These are phyloP conservation scores for Drosophila bifasciata DNA, from an alignment of 1,140 invertebrate genomes.

Conservation along the genomic window DNA sequence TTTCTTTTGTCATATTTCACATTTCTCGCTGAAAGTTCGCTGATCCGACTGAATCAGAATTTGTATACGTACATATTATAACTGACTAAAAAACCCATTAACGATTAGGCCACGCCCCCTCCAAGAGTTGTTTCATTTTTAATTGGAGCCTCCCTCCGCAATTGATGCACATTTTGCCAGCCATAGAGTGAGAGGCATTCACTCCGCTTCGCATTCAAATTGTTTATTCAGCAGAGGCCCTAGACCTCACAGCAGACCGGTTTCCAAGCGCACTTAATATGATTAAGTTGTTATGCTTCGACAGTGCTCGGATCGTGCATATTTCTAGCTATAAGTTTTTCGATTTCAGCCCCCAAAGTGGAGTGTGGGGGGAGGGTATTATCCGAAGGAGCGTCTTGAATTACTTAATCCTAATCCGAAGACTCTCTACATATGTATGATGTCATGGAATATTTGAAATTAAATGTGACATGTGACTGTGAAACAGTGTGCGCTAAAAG, in stretches of 20 bases:
- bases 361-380: slow-evolving; percentile 3
- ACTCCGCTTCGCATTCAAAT: slow-evolving; percentile 45
- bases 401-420: too few relatives aligned
- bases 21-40: slow-evolving; percentile 33
- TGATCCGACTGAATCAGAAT: slow-evolving; percentile 41
- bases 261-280: slow-evolving; percentile 51
- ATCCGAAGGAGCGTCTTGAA: background rate
- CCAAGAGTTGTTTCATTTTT: slow-evolving; percentile 1
- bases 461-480: too few relatives aligned
- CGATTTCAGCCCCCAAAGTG: slow-evolving; percentile 6
- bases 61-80: slow-evolving; percentile 1
- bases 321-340: slow-evolving; percentile 12
- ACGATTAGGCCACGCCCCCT: too few relatives aligned
- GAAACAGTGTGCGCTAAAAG: too few relatives aligned
- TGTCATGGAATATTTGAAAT: slow-evolving; percentile 3
- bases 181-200: slow-evolving; percentile 27
- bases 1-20: slow-evolving; percentile 39
- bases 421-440: background rate
- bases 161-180: slow-evolving; percentile 26
- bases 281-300: slow-evolving; percentile 73
- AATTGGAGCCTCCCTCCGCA: slow-evolving; percentile 7
- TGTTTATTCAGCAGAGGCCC: slow-evolving; percentile 43
- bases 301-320: slow-evolving; percentile 29
- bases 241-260: slow-evolving; percentile 31
- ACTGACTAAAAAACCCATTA: too few relatives aligned